Percentiles rank a stretch among this genome's conserved stretches.
These are phyloP conservation scores for Genyomyrus donnyi DNA, from an alignment of 2,113 vertebrate species.

Conservation along the genomic window DNA sequence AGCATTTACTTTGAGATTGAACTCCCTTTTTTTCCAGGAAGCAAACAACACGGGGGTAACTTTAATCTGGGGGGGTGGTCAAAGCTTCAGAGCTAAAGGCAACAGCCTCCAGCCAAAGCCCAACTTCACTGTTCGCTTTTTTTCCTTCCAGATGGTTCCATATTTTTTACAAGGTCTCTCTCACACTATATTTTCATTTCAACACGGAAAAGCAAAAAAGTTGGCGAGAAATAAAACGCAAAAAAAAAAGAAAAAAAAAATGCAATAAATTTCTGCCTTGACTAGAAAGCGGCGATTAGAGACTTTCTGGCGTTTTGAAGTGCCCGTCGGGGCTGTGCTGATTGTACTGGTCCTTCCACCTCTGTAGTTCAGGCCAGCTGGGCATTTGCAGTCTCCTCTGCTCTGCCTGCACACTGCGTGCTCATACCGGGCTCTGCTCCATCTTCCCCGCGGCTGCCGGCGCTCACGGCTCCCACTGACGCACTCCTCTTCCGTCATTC, in stretches of 20 bases:
- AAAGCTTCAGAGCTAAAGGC: neutral
- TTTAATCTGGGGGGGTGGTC: conserved; percentile 43
- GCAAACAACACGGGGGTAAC: conserved; percentile 49
- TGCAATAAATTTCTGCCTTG: neutral
- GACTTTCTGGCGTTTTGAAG: neutral
- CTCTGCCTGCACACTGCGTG: neutral
- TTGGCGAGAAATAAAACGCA: neutral
- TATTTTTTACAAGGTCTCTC: neutral
- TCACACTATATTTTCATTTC: neutral
- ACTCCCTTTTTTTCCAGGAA: conserved; percentile 51
- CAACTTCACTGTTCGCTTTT: neutral
- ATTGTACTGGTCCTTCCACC: neutral
- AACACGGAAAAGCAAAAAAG: neutral
- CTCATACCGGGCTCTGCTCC: neutral
- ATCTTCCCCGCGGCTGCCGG: neutral
- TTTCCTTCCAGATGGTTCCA: neutral
- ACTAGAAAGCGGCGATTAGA: neutral
- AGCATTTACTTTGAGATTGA: conserved; percentile 56
- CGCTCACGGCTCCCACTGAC: neutral
- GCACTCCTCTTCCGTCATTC: neutral
- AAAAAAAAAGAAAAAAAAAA: neutral
- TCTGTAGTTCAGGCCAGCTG: neutral
- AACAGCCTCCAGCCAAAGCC: neutral
- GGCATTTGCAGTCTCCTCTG: neutral
- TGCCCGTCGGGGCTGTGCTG: neutral